Percentiles rank a stretch among this genome's conserved stretches.
Conservation (phyloP, 1,140 invertebrate genomes). For the Drosophila sulfurigaster region DNA sequence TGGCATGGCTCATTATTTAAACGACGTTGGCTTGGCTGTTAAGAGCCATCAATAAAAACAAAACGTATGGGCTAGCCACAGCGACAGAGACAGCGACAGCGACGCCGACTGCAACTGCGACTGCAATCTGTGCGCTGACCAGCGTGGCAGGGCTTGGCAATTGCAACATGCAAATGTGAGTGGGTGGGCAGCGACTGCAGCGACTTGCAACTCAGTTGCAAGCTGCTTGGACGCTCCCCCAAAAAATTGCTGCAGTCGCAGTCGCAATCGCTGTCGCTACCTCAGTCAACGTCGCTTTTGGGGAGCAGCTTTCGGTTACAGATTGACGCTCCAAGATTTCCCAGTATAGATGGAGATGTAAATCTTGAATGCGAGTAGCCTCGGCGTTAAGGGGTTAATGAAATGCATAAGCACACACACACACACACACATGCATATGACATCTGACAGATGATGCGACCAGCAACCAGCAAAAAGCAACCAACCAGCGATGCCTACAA, state of each 20-base stretch:
- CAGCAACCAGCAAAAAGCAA: too few relatives aligned
- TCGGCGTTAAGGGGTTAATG: constrained; percentile 40
- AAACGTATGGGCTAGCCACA: constrained; percentile 55
- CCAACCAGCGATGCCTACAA: neutral
- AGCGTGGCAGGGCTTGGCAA: constrained; percentile 72
- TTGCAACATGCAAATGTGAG: constrained; percentile 77
- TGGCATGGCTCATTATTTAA: constrained; percentile 79
- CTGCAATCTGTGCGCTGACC: constrained; percentile 50
- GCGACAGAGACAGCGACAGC: neutral
- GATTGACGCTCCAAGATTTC: constrained; percentile 41
- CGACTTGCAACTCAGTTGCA: constrained; percentile 9
- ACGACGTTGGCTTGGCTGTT: constrained; percentile 77
- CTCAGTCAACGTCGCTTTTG: constrained; percentile 11
- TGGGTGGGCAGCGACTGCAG: constrained; percentile 61
- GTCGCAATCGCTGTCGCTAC: neutral
- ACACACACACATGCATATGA: neutral
- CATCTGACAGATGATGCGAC: constrained; percentile 22
- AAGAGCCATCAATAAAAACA: constrained; percentile 77
- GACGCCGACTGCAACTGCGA: neutral
- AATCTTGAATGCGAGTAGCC: constrained; percentile 24
- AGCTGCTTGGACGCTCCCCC: constrained; percentile 34
- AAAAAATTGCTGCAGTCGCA: constrained; percentile 5
- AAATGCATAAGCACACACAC: constrained; percentile 17
- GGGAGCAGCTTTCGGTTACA: constrained; percentile 35
- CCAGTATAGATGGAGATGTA: constrained; percentile 24